Evolutionary conservation across 2,888 invertebrate species (phyloP), one percentile per base, ranked within the genome.

Genomic region (Globia sparganii): DNA sequence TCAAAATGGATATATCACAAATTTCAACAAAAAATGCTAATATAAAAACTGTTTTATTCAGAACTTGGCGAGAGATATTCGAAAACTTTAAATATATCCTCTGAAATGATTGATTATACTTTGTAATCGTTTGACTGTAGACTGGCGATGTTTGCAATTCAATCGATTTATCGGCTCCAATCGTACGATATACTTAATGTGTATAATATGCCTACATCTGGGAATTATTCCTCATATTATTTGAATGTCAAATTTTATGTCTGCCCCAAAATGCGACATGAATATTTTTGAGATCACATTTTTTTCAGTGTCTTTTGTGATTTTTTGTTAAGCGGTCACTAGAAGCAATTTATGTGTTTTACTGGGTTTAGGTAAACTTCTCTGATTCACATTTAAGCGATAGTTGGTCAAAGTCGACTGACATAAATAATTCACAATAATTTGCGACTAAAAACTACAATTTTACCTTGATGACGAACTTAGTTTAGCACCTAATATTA

Each of bases 221-320:
- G 69, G 4, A 21, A 80, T 76, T 62, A 71, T 78, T 80, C 56
- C 34, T 70, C 56, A 80, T 77, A 81, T 75, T 75, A 75, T 77
- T 92, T 92, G 90, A 93, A 85, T 93, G 88, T 86, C 88, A 91
- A 92, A 91, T 75, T 62, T 34, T 72, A 72, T 65, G 86, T 81
- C 86, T 81, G 78, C 64, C 25, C 56, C 43, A 78, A 79, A 86
- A 80, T 72, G 59, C 81, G 72, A 61, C 66, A 58, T 68, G 79
- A 73, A 78, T 72, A 37, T 72, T 68, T 68, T 53, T 37, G 34
- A 6, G 9, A 34, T 34, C 34, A 67, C 25, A 31, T 34, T 49
- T 25, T 49, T 46, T 4, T 34, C 18, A 1, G n/a, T 68, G 5
- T n/a, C 11, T 18, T 68, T 67, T 53, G 53, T 67, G 46, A 25